Base-by-base conservation (phyloP, 92 coral and sea anemone genomes). In the Porites lobata region DNA sequence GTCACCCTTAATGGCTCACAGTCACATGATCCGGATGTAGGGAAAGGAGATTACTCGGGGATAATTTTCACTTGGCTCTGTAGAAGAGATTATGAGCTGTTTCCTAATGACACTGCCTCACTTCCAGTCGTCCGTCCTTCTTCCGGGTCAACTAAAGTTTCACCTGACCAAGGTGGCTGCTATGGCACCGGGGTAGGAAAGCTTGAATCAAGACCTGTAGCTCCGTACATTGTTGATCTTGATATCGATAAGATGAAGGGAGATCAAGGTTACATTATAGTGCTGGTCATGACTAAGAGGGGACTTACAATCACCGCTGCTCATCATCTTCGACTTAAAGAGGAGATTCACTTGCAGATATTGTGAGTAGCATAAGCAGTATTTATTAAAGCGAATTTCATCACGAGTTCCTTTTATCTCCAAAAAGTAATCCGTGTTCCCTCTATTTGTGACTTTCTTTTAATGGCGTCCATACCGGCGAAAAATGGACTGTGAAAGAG, bases 41-140 rank as follows among this genome's bases (percentile, higher is more conserved):
- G 98, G 12, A 86, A 50, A 77, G 96, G 93, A 53, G 78, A 78
- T 12, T 84, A 95, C 72, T 66, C 69, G 4, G 96, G 89, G 18
- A 26, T 95, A 64, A 81, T 95, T 66, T 94, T 95, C 61, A 86
- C 91, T 4, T 96, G 99, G 99, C 77, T 95, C 38, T 96, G 99
- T 81, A 93, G 89, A 57, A 89, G 94, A 69, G 86, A 80, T 1
- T 69, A 89, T 59, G 94, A 95, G 65, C 70, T 65, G 22, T 96
- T 96, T 54, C 94, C 93, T 1, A 74, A 90, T 29, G 69, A 93
- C 52, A 83, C 75, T 9, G 69, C 91, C 69, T 80, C 74, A 56
- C 94, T 95, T 50, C 93, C 94, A 12, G 86, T 75, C 6, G 93
- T 93, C 50, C 75, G 24, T 12, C 93, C 98, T 43, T 81, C 64